Conservation (phyloP, 1,140 invertebrate genomes). For the Zaprionus davidi region DNA sequence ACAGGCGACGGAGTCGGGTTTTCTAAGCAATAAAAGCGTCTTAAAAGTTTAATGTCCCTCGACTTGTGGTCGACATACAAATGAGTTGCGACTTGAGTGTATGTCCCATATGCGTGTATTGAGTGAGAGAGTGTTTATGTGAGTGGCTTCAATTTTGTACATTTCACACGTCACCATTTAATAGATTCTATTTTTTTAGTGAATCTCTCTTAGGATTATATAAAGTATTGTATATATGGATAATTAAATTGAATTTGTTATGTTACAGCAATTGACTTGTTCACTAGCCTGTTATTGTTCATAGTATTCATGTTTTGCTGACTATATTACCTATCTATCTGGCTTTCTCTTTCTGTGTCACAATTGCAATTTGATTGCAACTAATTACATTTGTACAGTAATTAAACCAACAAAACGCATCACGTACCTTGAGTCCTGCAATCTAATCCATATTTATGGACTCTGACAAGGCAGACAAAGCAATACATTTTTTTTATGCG, state of each 20-base stretch:
- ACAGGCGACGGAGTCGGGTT: slow-evolving; percentile 16
- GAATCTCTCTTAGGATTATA: not conserved
- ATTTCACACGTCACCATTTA: slow-evolving; percentile 16
- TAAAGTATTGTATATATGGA: not conserved
- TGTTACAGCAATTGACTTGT: too few species aligned
- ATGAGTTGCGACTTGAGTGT: slow-evolving; percentile 58
- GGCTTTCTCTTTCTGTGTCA: too few species aligned
- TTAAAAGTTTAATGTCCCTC: slow-evolving; percentile 77
- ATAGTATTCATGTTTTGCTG: too few species aligned
- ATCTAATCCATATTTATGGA: slow-evolving; percentile 57
- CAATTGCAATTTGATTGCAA: slow-evolving; percentile 30
- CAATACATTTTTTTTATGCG: not conserved
- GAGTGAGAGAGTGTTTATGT: not conserved
- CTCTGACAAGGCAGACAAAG: not conserved
- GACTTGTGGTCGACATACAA: slow-evolving; percentile 71
- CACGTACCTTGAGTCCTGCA: slow-evolving; percentile 15
- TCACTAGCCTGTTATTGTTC: too few species aligned
- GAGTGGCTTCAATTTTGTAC: slow-evolving; percentile 10
- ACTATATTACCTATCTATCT: too few species aligned
- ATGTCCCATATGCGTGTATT: slow-evolving; percentile 15
- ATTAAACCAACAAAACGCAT: slow-evolving; percentile 10
- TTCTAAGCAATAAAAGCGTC: slow-evolving; percentile 72
- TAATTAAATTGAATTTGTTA: too few species aligned
- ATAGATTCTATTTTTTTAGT: not conserved
- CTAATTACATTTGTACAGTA: slow-evolving; percentile 49